Conservation (phyloP, 1,140 invertebrate species). For the Drosophila nigrodunni region DNA sequence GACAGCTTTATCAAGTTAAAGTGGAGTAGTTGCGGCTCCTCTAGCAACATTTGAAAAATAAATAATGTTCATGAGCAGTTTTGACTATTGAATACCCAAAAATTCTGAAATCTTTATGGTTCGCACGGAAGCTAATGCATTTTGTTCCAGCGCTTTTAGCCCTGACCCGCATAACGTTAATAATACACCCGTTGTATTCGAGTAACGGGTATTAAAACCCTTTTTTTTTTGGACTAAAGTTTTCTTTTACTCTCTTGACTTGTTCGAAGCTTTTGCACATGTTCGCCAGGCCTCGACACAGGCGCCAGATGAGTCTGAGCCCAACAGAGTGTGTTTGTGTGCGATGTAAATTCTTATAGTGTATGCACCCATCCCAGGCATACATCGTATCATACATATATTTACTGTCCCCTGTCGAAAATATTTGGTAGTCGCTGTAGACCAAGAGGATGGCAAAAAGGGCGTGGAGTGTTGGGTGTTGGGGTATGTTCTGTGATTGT, state of each 20-base stretch:
- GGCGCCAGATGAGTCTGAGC: constrained; percentile 64
- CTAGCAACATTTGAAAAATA: neutral
- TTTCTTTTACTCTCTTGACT: constrained; percentile 45
- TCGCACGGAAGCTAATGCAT: too few relatives aligned
- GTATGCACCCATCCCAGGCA: constrained; percentile 41
- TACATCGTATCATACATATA: constrained; percentile 31
- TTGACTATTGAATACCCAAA: too few relatives aligned
- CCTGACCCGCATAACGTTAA: too few relatives aligned
- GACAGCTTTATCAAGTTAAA: constrained; percentile 73
- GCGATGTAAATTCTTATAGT: constrained; percentile 71
- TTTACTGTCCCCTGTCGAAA: constrained; percentile 58
- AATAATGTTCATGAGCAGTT: too few relatives aligned
- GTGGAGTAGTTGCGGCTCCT: constrained; percentile 56
- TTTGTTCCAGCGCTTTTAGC: too few relatives aligned
- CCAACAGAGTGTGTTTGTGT: constrained; percentile 10
- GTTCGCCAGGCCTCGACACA: constrained; percentile 70
- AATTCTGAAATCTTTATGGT: too few relatives aligned
- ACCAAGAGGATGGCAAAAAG: neutral
- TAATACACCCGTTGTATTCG: too few relatives aligned
- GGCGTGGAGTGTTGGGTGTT: neutral
- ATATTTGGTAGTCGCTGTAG: constrained; percentile 61
- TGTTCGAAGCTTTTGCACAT: constrained; percentile 67
- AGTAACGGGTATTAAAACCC: constrained; percentile 18
- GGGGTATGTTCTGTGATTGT: constrained; percentile 51
- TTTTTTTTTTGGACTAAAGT: constrained; percentile 18